Evolutionary conservation across 92 coral and sea anemone genomes (phyloP).

Genomic region (Galaxea fascicularis): DNA sequence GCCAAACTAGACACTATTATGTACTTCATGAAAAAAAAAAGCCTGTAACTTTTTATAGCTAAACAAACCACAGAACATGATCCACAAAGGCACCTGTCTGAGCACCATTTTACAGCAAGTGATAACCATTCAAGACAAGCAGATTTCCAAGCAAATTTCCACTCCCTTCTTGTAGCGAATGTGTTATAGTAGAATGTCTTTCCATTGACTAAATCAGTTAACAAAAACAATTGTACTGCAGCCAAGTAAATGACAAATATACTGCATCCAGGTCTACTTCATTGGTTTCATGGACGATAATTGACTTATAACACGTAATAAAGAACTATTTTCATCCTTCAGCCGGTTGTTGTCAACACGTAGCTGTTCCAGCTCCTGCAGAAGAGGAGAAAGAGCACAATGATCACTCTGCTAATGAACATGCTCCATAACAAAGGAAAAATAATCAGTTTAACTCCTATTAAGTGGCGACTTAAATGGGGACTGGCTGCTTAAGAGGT

Average conservation of each 20-base stretch:
- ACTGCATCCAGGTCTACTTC: conserved; percentile 27
- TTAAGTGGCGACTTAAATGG: no score
- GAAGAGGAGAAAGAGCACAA: neutral
- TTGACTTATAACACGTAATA: conserved; percentile 95
- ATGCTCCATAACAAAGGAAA: no score
- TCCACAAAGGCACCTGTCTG: neutral
- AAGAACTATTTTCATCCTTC: conserved; percentile 92
- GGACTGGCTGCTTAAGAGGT: no score
- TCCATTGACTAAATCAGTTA: conserved; percentile 53
- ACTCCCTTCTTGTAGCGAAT: conserved; percentile 15
- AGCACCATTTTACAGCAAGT: conserved; percentile 1
- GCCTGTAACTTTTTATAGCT: conserved; percentile 33
- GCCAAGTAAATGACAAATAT: conserved; percentile 39
- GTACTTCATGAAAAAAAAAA: conserved; percentile 45
- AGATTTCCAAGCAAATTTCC: conserved; percentile 4
- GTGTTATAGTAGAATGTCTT: conserved; percentile 32
- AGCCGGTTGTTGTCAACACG: conserved; percentile 82
- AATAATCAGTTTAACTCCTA: no score
- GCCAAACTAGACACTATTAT: conserved; percentile 20
- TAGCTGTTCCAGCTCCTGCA: conserved; percentile 86
- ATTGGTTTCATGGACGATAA: conserved; percentile 73
- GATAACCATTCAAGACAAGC: neutral
- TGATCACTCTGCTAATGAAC: no score
- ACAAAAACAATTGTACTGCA: conserved; percentile 53
- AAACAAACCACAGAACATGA: conserved; percentile 38